Evolutionary conservation across 2,888 invertebrate genomes (phyloP).

Genomic region (Parasteatoda lunata): DNA sequence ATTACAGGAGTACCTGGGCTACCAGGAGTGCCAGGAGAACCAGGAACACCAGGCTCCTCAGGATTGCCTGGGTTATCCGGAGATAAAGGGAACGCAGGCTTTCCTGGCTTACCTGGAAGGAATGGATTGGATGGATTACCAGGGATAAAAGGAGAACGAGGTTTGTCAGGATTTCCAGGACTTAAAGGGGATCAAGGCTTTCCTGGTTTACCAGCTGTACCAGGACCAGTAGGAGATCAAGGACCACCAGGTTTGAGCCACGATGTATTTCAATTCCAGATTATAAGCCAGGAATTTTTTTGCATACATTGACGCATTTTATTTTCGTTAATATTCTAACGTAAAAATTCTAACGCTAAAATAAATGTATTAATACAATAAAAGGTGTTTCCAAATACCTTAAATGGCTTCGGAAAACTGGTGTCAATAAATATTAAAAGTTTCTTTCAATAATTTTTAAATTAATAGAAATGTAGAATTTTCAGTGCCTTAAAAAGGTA

Average conservation of each 20-base stretch:
- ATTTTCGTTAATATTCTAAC: too few relatives aligned
- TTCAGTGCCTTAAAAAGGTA: too few relatives aligned
- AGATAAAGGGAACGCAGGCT: conserved; percentile 71
- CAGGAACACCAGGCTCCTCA: conserved; percentile 69
- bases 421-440: neutral
- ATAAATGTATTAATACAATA: too few relatives aligned
- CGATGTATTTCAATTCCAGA: too few relatives aligned
- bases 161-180: conserved; percentile 65
- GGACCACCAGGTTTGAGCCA: conserved; percentile 76
- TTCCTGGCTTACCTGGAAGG: conserved; percentile 46
- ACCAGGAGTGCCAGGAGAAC: conserved; percentile 66
- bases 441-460: neutral
- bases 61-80: conserved; percentile 70
- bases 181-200: conserved; percentile 68
- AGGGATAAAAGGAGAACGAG: conserved; percentile 56
- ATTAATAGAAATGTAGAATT: too few relatives aligned
- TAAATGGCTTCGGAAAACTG: too few relatives aligned
- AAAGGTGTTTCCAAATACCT: too few relatives aligned
- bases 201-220: conserved; percentile 85
- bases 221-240: conserved; percentile 87
- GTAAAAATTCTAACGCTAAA: too few relatives aligned
- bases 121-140: conserved; percentile 60
- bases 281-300: too few relatives aligned
- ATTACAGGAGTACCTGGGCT: conserved; percentile 55
- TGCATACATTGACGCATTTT: too few relatives aligned